Evolutionary conservation across 2,888 invertebrate species (phyloP), one percentile per base, ranked within the genome.

Genomic region (Xanthia togata): DNA sequence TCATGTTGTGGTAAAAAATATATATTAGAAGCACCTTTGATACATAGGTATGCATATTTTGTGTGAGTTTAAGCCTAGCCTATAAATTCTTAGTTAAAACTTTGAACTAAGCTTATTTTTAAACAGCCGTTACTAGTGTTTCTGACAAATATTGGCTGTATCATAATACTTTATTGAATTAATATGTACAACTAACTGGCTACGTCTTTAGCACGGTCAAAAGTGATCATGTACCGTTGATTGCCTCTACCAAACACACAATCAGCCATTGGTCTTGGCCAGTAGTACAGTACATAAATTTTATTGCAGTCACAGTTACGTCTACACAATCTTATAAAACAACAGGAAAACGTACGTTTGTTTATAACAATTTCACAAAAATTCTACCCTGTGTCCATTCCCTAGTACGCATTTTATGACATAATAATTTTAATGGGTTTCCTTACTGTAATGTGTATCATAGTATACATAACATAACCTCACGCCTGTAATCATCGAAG

Each of bases 181-280:
- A 57, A 47, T 68, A 69, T 50, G 17, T 64, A 59, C 41, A 70
- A 26, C n/a, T 82, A 71, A 71, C 35, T 62, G 38, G 60, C 50
- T 11, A 55, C 60, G 38, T 70, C 41, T 74, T 76, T 57, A 47
- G 73, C 62, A 55, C 76, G 79, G 79, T 82, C 78, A 80, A 80
- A n/a, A 69, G 38, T 70, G 53, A 71, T 79, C 63, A 82, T 70
- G 50, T 78, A 76, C 78, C 75, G 87, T 87, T 85, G 68, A 70
- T 57, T 62, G 53, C 38, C 38, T 62, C 81, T 77, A 78, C 70
- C 65, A 64, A 70, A 83, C 63, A 63, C 53, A 82, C 63, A 75
- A 80, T 81, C 68, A 83, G 64, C 80, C 77, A 85, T 82, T 85
- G 68, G 81, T 72, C 67, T 76, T 78, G 75, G 71, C 57, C 50